A percentile compares a stretch with the other conserved stretches of the same genome.
phyloP scores from a whole-genome alignment of 2,888 invertebrate genomes.

The Drosophila lacicola region DNA sequence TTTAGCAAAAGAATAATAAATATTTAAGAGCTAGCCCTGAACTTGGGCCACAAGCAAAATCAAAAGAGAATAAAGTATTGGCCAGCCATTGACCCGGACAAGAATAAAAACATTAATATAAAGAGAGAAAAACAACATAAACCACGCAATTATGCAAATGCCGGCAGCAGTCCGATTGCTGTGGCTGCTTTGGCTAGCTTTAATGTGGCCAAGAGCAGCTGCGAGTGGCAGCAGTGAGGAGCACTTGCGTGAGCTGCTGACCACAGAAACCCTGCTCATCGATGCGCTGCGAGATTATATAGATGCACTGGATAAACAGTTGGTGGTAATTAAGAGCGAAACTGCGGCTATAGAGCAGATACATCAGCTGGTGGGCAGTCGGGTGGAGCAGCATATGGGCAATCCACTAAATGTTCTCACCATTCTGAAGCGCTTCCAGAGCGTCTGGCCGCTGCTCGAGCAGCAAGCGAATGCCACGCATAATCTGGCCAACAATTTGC shows the following conservation, averaged over 20 bases:
- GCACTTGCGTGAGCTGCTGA: conserved; percentile 63
- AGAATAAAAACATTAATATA: conserved; percentile 2
- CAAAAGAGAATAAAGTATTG: neutral
- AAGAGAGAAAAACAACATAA: conserved; percentile 16
- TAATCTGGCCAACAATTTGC: conserved; percentile 26
- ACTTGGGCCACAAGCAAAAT: conserved; percentile 1
- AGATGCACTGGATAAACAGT: conserved; percentile 62
- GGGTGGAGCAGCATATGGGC: conserved; percentile 85
- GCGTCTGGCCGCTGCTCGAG: conserved; percentile 91
- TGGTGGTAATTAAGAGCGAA: conserved; percentile 66
- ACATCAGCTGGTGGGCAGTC: conserved; percentile 60
- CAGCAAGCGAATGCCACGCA: conserved; percentile 84
- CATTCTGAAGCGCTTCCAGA: conserved; percentile 94
- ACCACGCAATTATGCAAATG: conserved; percentile 63
- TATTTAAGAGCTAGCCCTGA: conserved; percentile 7
- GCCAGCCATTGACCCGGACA: conserved; percentile 58
- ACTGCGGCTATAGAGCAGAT: conserved; percentile 63
- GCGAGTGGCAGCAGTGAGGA: conserved; percentile 26
- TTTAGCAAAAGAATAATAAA: conserved; percentile 18
- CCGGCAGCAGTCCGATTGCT: conserved; percentile 30
- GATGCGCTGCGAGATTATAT: conserved; percentile 73
- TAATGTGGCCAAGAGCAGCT: conserved; percentile 18
- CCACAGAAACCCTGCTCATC: conserved; percentile 74
- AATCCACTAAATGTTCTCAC: conserved; percentile 97
- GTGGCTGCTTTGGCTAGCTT: conserved; percentile 40